Base-by-base conservation (phyloP, 2,113 vertebrate species). In the Smithornis capensis region DNA sequence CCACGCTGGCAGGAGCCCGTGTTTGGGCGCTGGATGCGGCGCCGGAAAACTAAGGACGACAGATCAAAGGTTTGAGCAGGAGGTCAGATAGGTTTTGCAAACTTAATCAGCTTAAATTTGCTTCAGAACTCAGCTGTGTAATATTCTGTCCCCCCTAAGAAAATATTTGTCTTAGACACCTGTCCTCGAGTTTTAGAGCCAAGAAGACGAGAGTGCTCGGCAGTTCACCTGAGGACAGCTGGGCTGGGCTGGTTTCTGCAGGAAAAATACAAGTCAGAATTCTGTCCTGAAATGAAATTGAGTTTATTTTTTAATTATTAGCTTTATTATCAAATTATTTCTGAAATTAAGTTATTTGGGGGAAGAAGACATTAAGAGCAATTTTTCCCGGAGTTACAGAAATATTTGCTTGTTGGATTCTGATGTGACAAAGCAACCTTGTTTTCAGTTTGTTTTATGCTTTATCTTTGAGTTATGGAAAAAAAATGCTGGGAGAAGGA, bases 91-190 rank as follows among this genome's bases (percentile, higher is more conserved):
- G 87, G 45, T 91, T 96, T 80, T 73, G 88, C 92, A 88, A 89
- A 86, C 70, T 90, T 95, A 92, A 96, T 92, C 89, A 91, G 92
- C 93, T 95, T 96, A 92, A 82, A 89, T 75, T 95, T 95, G 87
- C 81, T 85, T 96, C 93, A 94, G 94, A 79, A 91, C 78, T 90
- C 82, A 7, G 49, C 93, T 80, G 83, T 1, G 1, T 71, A 47
- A 49, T 80, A 29, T 37, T 85, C 88, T 81, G 82, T 83, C 84
- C 91, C 96, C 83, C 70, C 71, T 47, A 83, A 94, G 88, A 90
- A 94, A 89, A 89, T 93, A 57, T 95, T 94, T 85, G 82, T 62
- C 90, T 92, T 78, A 86, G 78, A 76, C 78, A 91, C 84, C 92
- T 97, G 68, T 71, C 75, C 89, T 95, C 38, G 8, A 35, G 45